Evolutionary conservation across 2,113 vertebrate genomes (phyloP), one percentile per base, ranked within the genome.

Genomic region (Podarcis muralis): DNA sequence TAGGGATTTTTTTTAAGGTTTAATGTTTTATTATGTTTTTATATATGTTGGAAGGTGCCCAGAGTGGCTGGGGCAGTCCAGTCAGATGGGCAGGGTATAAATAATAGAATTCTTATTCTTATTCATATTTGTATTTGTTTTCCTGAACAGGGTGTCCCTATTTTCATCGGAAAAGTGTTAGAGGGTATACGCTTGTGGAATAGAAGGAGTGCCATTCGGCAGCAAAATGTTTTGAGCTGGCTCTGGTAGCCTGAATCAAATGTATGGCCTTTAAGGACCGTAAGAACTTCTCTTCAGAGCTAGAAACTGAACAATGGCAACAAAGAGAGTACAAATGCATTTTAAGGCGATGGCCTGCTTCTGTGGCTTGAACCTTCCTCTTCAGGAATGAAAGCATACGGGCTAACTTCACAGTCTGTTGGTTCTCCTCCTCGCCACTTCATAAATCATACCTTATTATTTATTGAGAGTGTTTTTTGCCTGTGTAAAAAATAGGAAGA

Each of bases 381-480:
- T 59, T 16, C 35, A 53, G 65, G 37, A 78, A 79, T 53, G 7
- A 86, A 69, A 87, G 15, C 18, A 80, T 80, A n/a, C 15, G 66
- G 77, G 30, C 59, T 25, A 23, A 35, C 30, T 32, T 53, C 62
- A 53, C 13, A 8, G 4, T 35, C 11, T 59, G 35, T 40, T 65
- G 66, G 62, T 40, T 15, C 35, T 23, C 6, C 9, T 9, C 40
- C 13, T 2, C 8, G 3, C 3, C 3, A 30, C 30, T 37, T 15
- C 25, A 77, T 30, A 30, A 30, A 65, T 57, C n/a, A 25, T 23
- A 80, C 40, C 82, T 62, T 7, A 22, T 22, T 84, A 72, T 90
- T 88, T 92, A 86, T 65, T 85, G 68, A 87, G n/a, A 88, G 27
- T 27, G 80, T 30, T 85, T 89, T 53, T 79, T 85, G 83, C 85